phyloP scores from a whole-genome alignment of 2,797 vertebrate species.

The Xiphophorus birchmanni region DNA sequence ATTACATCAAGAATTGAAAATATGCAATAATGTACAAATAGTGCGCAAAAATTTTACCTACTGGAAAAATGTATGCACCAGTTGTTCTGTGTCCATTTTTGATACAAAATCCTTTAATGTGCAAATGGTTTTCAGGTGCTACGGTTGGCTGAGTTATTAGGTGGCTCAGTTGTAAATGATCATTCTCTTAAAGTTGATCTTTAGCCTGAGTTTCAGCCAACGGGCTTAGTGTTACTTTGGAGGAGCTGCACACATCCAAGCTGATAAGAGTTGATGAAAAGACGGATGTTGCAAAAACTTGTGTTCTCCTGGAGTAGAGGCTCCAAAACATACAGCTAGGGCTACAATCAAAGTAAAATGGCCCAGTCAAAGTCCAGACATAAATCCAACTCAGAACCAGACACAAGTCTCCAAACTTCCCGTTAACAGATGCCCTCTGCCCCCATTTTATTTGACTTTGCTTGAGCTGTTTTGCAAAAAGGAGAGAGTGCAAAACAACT shows the following conservation, averaged over 20 bases:
- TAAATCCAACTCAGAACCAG: neutral
- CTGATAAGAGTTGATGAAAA: neutral
- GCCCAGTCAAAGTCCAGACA: neutral
- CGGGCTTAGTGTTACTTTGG: neutral
- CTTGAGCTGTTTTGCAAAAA: neutral
- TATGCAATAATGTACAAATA: neutral
- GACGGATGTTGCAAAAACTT: neutral
- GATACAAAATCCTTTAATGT: neutral
- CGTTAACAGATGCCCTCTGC: neutral
- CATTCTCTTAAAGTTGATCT: neutral
- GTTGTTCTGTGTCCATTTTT: neutral
- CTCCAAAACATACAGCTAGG: neutral
- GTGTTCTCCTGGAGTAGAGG: neutral
- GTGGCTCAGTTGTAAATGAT: neutral
- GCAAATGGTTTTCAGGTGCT: neutral
- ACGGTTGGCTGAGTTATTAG: neutral
- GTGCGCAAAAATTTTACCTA: neutral
- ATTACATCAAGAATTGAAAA: too few species aligned
- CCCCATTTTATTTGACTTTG: neutral
- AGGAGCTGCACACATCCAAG: neutral
- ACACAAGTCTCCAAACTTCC: too few species aligned
- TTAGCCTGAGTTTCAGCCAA: neutral
- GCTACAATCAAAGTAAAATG: neutral
- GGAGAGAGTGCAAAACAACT: neutral
- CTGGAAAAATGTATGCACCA: neutral